Base-by-base conservation (phyloP, 1,140 invertebrate species). In the Drosophila subobscura region DNA sequence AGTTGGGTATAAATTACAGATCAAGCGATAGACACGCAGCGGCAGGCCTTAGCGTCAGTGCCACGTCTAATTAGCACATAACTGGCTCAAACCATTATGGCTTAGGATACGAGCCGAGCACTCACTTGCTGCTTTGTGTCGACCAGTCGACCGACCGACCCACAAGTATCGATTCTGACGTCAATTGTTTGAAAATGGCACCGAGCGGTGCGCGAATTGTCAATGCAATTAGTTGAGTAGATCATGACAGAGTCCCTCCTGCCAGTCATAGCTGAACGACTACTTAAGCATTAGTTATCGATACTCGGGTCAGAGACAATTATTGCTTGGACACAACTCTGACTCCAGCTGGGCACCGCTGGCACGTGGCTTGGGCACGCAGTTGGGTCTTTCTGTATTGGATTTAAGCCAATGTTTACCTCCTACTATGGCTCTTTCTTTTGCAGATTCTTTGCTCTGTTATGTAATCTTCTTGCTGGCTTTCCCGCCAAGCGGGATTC, bases 41-140 rank as follows among this genome's bases (percentile, higher is more conserved):
- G 42, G 44, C 42, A 27, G 33, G 61, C 29, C 61, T 29, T 22
- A 10, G 22, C 29, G 40, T 47, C 61, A 27, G 51, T 79, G 79
- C 81, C 80, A 76, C 49, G 83, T 56, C 81, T 85, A 84, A 84
- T 84, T 84, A 84, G 81, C 61, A 84, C 71, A 68, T 42, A 46
- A 67, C 64, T 66, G 25, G 40, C 61, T 52, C 23, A 45, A 75
- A 75, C 63, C 47, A 51, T 67, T 49, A 33, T 29, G 45, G 20
- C 40, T 58, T 49, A 33, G 46, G 49, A 37, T 47, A 68, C 41
- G 10, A 37, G 8, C 33, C 33, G 8, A 67, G 22, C 51, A 71
- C 27, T 37, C 33, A 58, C 29, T 33, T 20, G 33, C 25, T 10
- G 10, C 33, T 37, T 47, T 47, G 22, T 23, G 41, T 41, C 55